Percentiles rank a stretch among this genome's conserved stretches.
phyloP scores from a whole-genome alignment of 1,140 invertebrate genomes.

The Eumaeus atala region DNA sequence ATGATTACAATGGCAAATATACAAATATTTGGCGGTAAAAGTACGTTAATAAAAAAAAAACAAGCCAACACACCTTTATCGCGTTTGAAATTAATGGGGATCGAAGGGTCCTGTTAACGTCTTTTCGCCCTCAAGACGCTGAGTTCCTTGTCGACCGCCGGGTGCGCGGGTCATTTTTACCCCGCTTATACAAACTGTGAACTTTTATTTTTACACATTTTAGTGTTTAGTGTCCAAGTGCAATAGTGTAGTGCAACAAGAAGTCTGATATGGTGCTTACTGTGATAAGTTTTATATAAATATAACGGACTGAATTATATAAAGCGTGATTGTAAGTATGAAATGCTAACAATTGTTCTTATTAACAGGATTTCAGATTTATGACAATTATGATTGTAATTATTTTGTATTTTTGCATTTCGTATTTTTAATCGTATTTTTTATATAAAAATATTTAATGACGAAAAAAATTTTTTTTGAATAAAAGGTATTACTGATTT shows the following conservation, averaged over 20 bases:
- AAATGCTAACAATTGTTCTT: too few relatives aligned
- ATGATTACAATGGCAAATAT: too few relatives aligned
- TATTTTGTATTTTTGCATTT: not conserved
- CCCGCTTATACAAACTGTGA: slow-evolving; percentile 37
- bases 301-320: not conserved
- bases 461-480: too few relatives aligned
- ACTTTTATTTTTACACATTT: not conserved
- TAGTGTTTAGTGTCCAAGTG: slow-evolving; percentile 22
- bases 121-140: slow-evolving; percentile 63
- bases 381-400: not conserved
- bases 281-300: slow-evolving; percentile 25
- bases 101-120: slow-evolving; percentile 63
- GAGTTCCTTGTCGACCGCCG: slow-evolving; percentile 65
- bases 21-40: not conserved
- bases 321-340: not conserved
- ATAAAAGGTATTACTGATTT: too few relatives aligned
- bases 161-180: slow-evolving; percentile 42
- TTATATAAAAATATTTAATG: not conserved
- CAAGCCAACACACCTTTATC: slow-evolving; percentile 44
- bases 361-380: too few relatives aligned
- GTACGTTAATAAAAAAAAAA: slow-evolving; percentile 18
- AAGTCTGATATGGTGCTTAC: slow-evolving; percentile 27
- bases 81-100: slow-evolving; percentile 56
- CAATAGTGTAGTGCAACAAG: slow-evolving; percentile 19
- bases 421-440: not conserved